Evolutionary conservation across 1,140 invertebrate genomes (phyloP), one percentile per base, ranked within the genome.

Genomic region (Drosophila ficusphila): DNA sequence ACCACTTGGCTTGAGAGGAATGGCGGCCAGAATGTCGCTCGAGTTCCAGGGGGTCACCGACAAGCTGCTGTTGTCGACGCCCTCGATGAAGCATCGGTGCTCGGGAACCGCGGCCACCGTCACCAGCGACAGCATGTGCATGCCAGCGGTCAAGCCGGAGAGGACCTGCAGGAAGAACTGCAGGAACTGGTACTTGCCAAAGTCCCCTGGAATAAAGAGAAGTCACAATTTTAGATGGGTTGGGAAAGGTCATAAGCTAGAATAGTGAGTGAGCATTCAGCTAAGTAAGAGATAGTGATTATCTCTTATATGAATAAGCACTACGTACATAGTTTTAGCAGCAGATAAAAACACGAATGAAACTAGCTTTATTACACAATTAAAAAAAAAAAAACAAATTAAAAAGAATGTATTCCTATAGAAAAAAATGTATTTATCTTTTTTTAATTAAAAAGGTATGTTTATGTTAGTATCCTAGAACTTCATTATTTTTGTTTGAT

Each of bases 51-150:
- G 82, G 12, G 92, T 91, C 53, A 90, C 79, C 0, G 92, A 88
- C 2, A 74, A 62, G 12, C 76, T 91, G 72, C 94, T 93, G 11
- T 93, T 92, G 82, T 94, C 93, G 3, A 94, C 62, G 7, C 92
- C 93, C 0, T 95, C 93, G 21, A 96, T 92, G 73, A 93, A 93
- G 90, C 95, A 96, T 60, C 94, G 94, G 90, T 96, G 95, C 9
- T 95, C 93, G 0, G 96, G 96, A 16, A 96, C 95, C 1, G 96
- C 95, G 1, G 95, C 96, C 0, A 96, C 95, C 0, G 95, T 96
- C 2, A 96, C 93, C 23, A 97, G 88, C 0, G 95, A 95, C 31
- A 97, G 79, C 96, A 97, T 96, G 78, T 97, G 96, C 64, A 97
- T 91, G 2, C 96, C 96, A 12, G 96, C 96, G 1, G 95, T 95